Evolutionary conservation across 2,888 invertebrate species (phyloP).

Genomic region (Nemoura dubitans): DNA sequence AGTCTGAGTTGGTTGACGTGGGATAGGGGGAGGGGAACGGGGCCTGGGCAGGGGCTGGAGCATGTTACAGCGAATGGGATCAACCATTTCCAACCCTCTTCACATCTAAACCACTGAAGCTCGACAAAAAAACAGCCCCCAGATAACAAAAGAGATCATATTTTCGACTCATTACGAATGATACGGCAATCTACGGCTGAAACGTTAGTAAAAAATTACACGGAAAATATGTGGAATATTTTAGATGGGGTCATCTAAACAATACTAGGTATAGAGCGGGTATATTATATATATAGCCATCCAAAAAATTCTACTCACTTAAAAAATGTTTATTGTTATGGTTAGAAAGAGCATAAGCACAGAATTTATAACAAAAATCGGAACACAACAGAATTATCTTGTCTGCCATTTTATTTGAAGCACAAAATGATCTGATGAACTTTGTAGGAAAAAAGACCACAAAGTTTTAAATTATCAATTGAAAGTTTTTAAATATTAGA

Average conservation of each 20-base stretch:
- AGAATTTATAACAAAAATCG: no score
- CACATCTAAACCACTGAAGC: slow-evolving; percentile 23
- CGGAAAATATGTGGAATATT: background rate
- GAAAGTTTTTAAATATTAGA: no score
- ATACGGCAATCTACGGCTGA: background rate
- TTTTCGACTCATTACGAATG: slow-evolving; percentile 8
- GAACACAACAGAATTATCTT: no score
- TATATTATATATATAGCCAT: no score
- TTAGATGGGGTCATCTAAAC: background rate
- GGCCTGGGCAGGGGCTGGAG: background rate
- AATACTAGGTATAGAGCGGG: background rate
- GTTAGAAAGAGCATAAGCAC: no score
- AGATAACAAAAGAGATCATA: slow-evolving; percentile 26
- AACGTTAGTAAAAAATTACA: background rate
- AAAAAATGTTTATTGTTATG: no score
- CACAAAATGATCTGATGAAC: no score
- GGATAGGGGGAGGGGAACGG: background rate
- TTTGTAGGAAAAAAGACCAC: no score
- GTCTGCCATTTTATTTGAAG: no score
- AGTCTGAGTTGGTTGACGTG: background rate
- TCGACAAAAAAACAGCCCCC: slow-evolving; percentile 23
- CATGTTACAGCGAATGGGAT: slow-evolving; percentile 14
- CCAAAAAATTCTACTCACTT: no score
- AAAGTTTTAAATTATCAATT: no score
- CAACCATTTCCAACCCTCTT: slow-evolving; percentile 30